A percentile compares a stretch with the other conserved stretches of the same genome.
These are phyloP conservation scores for Saxidomus purpurata DNA, from an alignment of 1,140 invertebrate species.

Conservation along the genomic window DNA sequence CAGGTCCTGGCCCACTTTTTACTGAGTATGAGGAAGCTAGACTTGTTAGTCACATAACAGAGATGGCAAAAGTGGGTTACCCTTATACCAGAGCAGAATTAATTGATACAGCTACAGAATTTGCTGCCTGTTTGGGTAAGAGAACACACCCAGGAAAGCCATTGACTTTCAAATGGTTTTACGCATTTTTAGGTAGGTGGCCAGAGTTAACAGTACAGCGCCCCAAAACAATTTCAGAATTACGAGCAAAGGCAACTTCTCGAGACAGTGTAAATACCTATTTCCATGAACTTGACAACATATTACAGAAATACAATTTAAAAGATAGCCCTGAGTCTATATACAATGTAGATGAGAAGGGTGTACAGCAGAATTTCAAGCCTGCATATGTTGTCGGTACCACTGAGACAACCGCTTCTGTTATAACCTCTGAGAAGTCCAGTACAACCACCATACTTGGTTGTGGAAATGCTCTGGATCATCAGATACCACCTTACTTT, in stretches of 20 bases:
- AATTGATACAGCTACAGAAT: slow-evolving; percentile 1
- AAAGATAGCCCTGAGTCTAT: not conserved
- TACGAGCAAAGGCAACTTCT: not conserved
- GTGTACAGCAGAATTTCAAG: not conserved
- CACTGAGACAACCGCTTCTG: not conserved
- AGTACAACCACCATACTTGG: slow-evolving; percentile 1
- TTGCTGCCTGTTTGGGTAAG: not conserved
- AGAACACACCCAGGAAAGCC: not conserved
- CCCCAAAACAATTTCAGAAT: not conserved
- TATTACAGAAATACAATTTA: not conserved
- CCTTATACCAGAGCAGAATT: not conserved
- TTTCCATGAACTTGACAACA: not conserved
- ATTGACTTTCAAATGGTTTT: not conserved
- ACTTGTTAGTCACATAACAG: not conserved
- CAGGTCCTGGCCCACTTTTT: slow-evolving; percentile 26
- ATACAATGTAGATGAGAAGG: slow-evolving; percentile 19
- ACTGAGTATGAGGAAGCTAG: slow-evolving; percentile 13
- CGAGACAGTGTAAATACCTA: not conserved
- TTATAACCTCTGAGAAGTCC: not conserved
- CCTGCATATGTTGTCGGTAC: not conserved
- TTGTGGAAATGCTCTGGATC: slow-evolving; percentile 6
- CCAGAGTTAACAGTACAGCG: not conserved
- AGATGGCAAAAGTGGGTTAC: not conserved
- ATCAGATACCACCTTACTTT: slow-evolving; percentile 11
- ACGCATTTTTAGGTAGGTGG: not conserved